phyloP scores from a whole-genome alignment of 2,113 vertebrate genomes.

The Myrmecobius fasciatus region DNA sequence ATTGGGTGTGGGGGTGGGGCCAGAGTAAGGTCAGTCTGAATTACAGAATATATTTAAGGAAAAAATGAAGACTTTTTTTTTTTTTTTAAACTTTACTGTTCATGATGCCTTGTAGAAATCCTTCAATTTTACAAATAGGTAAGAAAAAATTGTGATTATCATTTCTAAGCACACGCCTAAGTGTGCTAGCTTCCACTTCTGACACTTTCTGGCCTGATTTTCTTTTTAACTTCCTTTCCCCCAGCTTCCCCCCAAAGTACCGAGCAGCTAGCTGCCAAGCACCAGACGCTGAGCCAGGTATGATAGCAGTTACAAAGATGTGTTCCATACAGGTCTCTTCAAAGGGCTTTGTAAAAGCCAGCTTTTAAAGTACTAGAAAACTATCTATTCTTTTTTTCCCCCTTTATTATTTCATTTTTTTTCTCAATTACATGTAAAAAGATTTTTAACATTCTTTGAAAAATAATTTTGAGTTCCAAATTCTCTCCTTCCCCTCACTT shows the following conservation, averaged over 20 bases:
- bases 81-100: background rate
- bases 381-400: background rate
- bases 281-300: background rate
- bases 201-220: background rate
- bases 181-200: background rate
- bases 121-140: conserved; percentile 46
- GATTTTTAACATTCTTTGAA: background rate
- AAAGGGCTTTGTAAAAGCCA: conserved; percentile 2
- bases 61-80: background rate
- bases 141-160: conserved; percentile 58
- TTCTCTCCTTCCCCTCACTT: background rate
- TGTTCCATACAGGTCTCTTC: background rate
- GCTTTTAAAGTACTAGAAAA: conserved; percentile 32
- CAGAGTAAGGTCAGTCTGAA: background rate
- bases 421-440: background rate
- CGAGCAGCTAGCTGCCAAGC: background rate
- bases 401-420: background rate
- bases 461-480: background rate
- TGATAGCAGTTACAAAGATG: background rate
- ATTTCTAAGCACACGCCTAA: conserved; percentile 21
- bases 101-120: background rate
- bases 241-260: background rate
- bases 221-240: background rate
- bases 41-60: conserved; percentile 42
- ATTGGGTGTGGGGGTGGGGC: background rate